Base-by-base conservation (phyloP, 2,113 vertebrate species). In the Edolisoma coerulescens region DNA sequence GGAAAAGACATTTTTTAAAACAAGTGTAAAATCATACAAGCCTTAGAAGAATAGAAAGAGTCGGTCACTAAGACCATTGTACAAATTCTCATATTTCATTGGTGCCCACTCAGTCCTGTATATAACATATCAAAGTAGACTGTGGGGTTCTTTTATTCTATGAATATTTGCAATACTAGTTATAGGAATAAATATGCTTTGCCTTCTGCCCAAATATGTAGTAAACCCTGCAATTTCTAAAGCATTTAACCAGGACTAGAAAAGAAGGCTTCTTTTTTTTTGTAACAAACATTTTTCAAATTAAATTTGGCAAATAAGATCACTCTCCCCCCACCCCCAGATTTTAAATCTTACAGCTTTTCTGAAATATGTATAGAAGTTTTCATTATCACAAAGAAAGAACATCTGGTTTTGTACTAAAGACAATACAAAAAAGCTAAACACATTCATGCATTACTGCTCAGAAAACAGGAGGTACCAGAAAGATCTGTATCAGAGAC, bases 1-100 rank as follows among this genome's bases (percentile, higher is more conserved):
- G 94, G 95, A 96, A 97, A 85, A 94, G 71, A 97, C 75, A 96
- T 88, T 49, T 97, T 95, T 93, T 89, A 75, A 95, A 97, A 87
- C 45, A 95, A 93, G 70, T 73, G 67, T 64, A 85, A 54, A 89
- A 90, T 53, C 60, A 97, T 83, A 85, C 67, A 96, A 92, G 80
- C 11, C 16, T 89, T 67, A 92, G 61, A 86, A 35, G 47, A 53
- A 59, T 13, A 50, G 52, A 15, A 39, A 44, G 13, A 92, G 6
- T 16, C 59, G 56, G 65, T 76, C 82, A 87, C 75, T 78, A 68
- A 85, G 82, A 70, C 19, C 77, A 37, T 18, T 3, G 1, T 10
- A 69, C 10, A 32, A 44, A 60, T 78, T 63, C 37, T 80, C 6
- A 9, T 44, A 80, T 59, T 79, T 59, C 61, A 91, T 16, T 76